Percentiles rank a stretch among this genome's conserved stretches.
These are phyloP conservation scores for Telenomus remus DNA, from an alignment of 1,140 invertebrate genomes.

Conservation along the genomic window DNA sequence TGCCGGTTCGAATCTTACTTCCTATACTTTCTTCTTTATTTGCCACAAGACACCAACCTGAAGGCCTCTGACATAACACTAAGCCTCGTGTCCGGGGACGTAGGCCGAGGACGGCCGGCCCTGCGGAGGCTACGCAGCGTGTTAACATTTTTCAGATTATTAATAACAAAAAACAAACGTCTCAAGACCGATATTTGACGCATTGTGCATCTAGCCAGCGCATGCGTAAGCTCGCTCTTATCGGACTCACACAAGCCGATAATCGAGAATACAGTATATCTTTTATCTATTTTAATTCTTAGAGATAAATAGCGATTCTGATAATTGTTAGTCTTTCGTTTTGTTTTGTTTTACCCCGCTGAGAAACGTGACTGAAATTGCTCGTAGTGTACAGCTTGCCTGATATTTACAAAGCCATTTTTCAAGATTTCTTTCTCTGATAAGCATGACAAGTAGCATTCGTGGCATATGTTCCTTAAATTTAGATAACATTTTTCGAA, in stretches of 20 bases:
- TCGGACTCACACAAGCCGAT: conserved; percentile 35
- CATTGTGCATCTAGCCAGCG: conserved; percentile 78
- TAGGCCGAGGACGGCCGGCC: conserved; percentile 76
- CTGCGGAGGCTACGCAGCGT: conserved; percentile 71
- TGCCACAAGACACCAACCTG: conserved; percentile 54
- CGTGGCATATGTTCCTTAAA: conserved; percentile 11
- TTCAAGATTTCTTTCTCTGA: conserved; percentile 3
- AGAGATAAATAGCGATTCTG: conserved; percentile 21
- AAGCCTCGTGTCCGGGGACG: conserved; percentile 78
- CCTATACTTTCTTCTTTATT: conserved; percentile 51
- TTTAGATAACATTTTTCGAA: too few species aligned
- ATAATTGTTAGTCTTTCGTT: conserved; percentile 15
- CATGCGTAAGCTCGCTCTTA: conserved; percentile 68
- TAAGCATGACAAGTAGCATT: conserved; percentile 23
- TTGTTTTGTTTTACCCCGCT: conserved; percentile 8
- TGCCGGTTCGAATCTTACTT: conserved; percentile 55
- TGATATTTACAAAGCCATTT: not conserved
- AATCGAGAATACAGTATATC: conserved; percentile 20
- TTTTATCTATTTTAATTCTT: conserved; percentile 33
- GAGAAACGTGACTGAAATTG: conserved; percentile 23
- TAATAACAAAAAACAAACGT: conserved; percentile 58
- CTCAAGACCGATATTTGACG: conserved; percentile 74
- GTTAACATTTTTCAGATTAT: conserved; percentile 40
- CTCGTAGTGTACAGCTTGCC: conserved; percentile 20
- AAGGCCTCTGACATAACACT: conserved; percentile 77